Evolutionary conservation across 2,888 invertebrate species (phyloP).

Genomic region (Andrena dorsata): DNA sequence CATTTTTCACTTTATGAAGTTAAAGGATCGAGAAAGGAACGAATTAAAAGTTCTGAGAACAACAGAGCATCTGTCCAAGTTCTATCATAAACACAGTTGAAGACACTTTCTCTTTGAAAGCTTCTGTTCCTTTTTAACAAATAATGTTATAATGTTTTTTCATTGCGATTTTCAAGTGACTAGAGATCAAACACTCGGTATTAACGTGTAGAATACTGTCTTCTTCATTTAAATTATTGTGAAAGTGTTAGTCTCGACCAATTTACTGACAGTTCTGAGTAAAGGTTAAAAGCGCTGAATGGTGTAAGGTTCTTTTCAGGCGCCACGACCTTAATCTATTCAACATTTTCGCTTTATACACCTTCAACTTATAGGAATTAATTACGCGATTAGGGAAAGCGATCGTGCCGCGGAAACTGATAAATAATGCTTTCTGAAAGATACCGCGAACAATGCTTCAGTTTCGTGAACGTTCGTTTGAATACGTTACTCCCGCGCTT

Average conservation of each 20-base stretch:
- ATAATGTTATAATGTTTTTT: neutral
- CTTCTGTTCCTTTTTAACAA: neutral
- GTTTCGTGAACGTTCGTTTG: slow-evolving; percentile 14
- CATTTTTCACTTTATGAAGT: too few relatives aligned
- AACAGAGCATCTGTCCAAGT: too few relatives aligned
- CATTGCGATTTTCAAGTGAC: neutral
- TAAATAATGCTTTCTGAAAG: slow-evolving; percentile 28
- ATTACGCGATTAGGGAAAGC: slow-evolving; percentile 20
- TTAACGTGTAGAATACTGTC: neutral
- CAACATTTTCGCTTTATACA: slow-evolving; percentile 1
- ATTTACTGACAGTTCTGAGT: neutral
- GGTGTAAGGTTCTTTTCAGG: neutral
- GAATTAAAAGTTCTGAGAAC: too few relatives aligned
- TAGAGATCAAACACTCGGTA: neutral
- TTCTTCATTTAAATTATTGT: neutral
- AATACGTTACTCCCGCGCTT: neutral
- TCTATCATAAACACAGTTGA: too few relatives aligned
- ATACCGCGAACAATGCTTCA: slow-evolving; percentile 20
- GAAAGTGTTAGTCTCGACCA: neutral
- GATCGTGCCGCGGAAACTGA: slow-evolving; percentile 6
- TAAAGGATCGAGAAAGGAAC: too few relatives aligned
- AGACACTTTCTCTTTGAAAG: neutral
- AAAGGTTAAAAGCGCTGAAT: neutral
- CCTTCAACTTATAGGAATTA: slow-evolving; percentile 9
- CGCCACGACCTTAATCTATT: neutral